Percentiles rank a stretch among this genome's conserved stretches.
Evolutionary conservation across 2,797 vertebrate genomes (phyloP).

Genomic region (Hypotaenidia okinawae): DNA sequence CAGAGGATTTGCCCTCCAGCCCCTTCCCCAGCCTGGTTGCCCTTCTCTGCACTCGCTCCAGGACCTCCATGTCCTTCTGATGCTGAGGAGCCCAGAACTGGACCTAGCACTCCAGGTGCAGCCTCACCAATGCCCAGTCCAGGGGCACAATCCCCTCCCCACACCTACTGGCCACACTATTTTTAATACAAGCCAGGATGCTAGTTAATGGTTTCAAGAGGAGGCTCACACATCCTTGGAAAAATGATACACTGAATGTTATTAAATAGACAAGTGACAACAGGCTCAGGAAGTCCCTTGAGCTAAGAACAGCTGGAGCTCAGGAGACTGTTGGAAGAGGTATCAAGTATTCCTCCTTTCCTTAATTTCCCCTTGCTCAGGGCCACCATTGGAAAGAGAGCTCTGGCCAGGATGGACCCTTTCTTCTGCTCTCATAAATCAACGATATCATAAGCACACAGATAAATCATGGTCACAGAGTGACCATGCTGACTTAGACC

Average conservation of each 20-base stretch:
- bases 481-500: neutral
- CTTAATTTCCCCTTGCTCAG: neutral
- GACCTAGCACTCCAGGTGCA: too few relatives aligned
- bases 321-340: neutral
- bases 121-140: too few relatives aligned
- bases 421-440: neutral
- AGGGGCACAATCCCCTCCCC: too few relatives aligned
- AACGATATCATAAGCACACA: fast-evolving
- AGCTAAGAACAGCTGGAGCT: neutral
- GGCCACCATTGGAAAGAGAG: neutral
- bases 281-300: neutral
- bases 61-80: too few relatives aligned
- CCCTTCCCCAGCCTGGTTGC: too few relatives aligned
- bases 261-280: neutral
- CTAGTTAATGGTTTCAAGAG: neutral
- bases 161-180: too few relatives aligned
- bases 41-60: too few relatives aligned
- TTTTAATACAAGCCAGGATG: too few relatives aligned
- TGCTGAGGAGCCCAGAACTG: too few relatives aligned
- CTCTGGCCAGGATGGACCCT: neutral
- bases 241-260: neutral
- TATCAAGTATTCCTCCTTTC: neutral
- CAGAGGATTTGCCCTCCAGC: too few relatives aligned
- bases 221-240: neutral
- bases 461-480: neutral